These are phyloP conservation scores for Lepidurus packardi DNA, from an alignment of 1,140 invertebrate species.

Conservation along the genomic window DNA sequence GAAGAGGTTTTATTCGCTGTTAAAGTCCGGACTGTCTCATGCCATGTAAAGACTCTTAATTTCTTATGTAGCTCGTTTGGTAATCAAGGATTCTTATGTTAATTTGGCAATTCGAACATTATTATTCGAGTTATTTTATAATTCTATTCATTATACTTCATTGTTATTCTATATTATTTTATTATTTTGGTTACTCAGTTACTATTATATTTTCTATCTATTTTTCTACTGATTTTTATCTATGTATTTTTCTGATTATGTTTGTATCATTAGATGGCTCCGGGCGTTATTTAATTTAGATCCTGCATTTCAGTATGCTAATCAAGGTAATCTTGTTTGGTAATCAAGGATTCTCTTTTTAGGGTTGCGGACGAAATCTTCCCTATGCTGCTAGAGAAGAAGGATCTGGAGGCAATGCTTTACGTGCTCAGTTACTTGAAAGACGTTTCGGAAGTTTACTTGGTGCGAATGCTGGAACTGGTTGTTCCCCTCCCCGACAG, in stretches of 20 bases:
- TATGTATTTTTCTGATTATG: too few relatives aligned
- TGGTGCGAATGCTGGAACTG: background rate
- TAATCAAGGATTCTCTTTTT: background rate
- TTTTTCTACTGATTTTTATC: too few relatives aligned
- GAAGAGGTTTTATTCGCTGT: background rate
- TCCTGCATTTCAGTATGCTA: too few relatives aligned
- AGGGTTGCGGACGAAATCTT: conserved; percentile 8
- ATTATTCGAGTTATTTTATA: too few relatives aligned
- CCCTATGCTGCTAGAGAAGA: background rate
- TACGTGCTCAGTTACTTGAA: background rate
- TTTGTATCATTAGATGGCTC: too few relatives aligned
- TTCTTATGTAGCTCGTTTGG: background rate
- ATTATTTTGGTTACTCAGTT: too few relatives aligned
- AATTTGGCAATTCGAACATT: background rate
- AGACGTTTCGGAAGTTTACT: background rate
- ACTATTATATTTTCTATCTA: too few relatives aligned
- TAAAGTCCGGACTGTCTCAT: background rate
- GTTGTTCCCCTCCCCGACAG: background rate
- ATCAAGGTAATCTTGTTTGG: background rate
- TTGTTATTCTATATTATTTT: too few relatives aligned
- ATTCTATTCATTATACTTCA: too few relatives aligned
- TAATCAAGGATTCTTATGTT: background rate
- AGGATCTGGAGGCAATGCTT: background rate
- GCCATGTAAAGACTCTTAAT: background rate
- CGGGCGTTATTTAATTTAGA: too few relatives aligned